Evolutionary conservation across 2,113 vertebrate genomes (phyloP).

Genomic region (Megaceryle torquata): DNA sequence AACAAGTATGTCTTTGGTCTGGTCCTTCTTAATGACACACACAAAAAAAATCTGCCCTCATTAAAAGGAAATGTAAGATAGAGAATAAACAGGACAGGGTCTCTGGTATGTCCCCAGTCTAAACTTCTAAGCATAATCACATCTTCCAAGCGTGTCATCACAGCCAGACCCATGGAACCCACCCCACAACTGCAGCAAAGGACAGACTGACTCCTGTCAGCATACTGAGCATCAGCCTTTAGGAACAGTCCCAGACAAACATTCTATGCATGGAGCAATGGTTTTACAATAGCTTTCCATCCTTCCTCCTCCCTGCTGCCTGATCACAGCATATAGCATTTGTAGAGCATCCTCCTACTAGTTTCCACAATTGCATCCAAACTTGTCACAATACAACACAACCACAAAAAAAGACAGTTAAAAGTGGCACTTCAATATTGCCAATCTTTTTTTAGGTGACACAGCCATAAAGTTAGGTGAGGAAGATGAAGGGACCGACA

Average conservation of each 20-base stretch:
- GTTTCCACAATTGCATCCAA: constrained; percentile 2
- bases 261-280: background rate
- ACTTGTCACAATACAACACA: constrained; percentile 4
- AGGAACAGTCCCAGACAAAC: background rate
- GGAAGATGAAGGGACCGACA: background rate
- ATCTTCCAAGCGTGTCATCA: background rate
- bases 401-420: background rate
- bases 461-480: background rate
- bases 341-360: constrained; percentile 15
- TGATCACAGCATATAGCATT: background rate
- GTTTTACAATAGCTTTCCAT: background rate
- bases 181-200: background rate
- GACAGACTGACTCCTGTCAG: background rate
- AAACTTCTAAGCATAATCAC: background rate
- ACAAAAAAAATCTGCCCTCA: background rate
- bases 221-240: background rate
- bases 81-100: background rate
- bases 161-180: background rate
- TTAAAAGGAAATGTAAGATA: background rate
- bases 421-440: background rate
- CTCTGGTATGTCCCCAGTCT: background rate
- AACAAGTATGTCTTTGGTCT: background rate
- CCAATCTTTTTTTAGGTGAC: background rate
- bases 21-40: background rate
- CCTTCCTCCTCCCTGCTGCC: background rate